Evolutionary conservation across 2,113 vertebrate species (phyloP).

Genomic region (Paraplagusia blochii): DNA sequence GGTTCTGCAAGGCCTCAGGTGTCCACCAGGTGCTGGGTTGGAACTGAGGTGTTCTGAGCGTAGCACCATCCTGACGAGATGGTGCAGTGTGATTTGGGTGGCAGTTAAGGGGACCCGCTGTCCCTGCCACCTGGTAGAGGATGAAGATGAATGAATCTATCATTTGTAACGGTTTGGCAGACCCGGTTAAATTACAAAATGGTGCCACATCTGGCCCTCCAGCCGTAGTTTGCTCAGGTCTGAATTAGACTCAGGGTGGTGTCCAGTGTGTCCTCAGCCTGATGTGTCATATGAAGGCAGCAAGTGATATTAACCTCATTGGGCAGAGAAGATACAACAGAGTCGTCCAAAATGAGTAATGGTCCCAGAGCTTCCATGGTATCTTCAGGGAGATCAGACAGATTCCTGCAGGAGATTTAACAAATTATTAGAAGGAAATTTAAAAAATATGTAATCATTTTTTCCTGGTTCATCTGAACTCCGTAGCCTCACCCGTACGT

Average conservation of each 20-base stretch:
- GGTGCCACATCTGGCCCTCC: too few relatives aligned
- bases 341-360: constrained; percentile 57
- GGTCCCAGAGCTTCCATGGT: constrained; percentile 54
- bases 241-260: neutral
- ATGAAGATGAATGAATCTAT: too few relatives aligned
- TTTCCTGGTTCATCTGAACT: neutral
- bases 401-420: constrained; percentile 47
- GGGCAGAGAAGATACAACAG: constrained; percentile 41
- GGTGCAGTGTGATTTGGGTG: too few relatives aligned
- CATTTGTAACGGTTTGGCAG: too few relatives aligned
- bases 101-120: too few relatives aligned
- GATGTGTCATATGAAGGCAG: neutral
- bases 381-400: constrained; percentile 61
- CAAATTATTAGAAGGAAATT: neutral
- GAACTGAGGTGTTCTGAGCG: too few relatives aligned
- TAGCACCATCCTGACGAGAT: too few relatives aligned
- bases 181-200: too few relatives aligned
- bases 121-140: too few relatives aligned
- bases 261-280: neutral
- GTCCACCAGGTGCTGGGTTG: too few relatives aligned
- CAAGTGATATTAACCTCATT: constrained; percentile 48
- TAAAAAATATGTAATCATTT: neutral
- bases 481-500: constrained; percentile 60
- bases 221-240: too few relatives aligned
- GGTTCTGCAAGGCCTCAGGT: too few relatives aligned